These are phyloP conservation scores for Empidonax traillii DNA, from an alignment of 2,113 vertebrate species.

Conservation along the genomic window DNA sequence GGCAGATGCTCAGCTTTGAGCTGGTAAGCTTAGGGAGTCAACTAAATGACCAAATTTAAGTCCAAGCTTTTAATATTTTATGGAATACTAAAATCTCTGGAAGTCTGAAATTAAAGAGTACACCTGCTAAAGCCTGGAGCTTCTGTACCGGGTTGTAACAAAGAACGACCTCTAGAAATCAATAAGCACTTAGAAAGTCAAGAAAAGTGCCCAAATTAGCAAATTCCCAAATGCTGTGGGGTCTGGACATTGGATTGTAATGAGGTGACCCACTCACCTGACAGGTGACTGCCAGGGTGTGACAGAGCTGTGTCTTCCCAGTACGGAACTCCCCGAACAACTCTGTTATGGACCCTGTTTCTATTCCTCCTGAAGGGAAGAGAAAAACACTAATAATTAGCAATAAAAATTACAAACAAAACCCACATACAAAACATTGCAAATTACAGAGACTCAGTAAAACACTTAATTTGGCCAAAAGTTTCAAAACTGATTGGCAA, in stretches of 20 bases:
- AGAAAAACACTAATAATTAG: background rate
- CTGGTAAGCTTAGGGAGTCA: background rate
- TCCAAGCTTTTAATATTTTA: background rate
- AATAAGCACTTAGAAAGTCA: background rate
- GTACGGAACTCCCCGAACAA: constrained; percentile 98
- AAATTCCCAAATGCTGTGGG: background rate
- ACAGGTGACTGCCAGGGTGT: constrained; percentile 95
- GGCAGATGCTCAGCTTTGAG: background rate
- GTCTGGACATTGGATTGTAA: accelerated
- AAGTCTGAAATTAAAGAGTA: no score
- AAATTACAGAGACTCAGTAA: background rate
- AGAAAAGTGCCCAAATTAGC: background rate
- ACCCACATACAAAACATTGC: background rate
- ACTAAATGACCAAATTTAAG: background rate
- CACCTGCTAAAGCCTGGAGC: no score
- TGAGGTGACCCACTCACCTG: constrained; percentile 75
- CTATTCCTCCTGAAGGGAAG: constrained; percentile 85
- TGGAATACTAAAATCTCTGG: background rate
- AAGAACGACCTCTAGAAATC: background rate
- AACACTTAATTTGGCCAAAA: background rate
- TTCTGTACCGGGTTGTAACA: no score
- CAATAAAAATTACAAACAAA: background rate
- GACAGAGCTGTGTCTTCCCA: constrained; percentile 96
- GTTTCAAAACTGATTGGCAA: background rate
- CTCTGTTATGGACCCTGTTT: constrained; percentile 98